Evolutionary conservation across 2,797 vertebrate genomes (phyloP), one percentile per base, ranked within the genome.

Genomic region (Holocentrus rufus): DNA sequence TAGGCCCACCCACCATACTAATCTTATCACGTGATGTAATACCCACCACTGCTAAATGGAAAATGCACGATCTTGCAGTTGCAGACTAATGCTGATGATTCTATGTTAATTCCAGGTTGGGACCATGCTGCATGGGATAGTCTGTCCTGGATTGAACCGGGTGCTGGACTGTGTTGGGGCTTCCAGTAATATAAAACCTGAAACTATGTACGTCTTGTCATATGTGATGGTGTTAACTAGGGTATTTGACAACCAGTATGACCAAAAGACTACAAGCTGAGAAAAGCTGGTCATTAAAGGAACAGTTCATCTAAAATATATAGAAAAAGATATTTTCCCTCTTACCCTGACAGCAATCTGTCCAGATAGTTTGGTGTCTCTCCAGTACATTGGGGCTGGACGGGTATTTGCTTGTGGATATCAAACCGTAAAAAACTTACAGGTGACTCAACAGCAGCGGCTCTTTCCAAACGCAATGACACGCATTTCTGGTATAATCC

Each of bases 1-100:
- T 22, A 11, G 22, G 49, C 10, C 49, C 49, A 52, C 49, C 49
- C 49, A 52, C 34, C 34, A 36, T 11, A 25, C 23, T 30, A 20
- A 57, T 30, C 13, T 63, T 23, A 15, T n/a, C 9, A 30, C 62
- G 55, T 47, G 54, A 39, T 72, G 25, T 27, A 55, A 55, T 55
- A 22, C 15, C 39, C 13, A 42, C 39, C 39, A 42, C 8, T 10
- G 13, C 10, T 13, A 42, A 42, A 42, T 42, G 39, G 63, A 46
- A 47, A 75, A 42, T 71, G 7, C 9, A 47, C 9, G 36, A 65
- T 64, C 66, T 44, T 60, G 20, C 22, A 72, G 22, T 23, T 8
- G 6, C 15, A 42, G n/a, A 70, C 22, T 46, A 53, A 69, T 69
- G 11, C 18, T 49, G 17, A 60, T 50, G 39, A 42, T 42, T 11